Evolutionary conservation across 1,140 invertebrate species (phyloP), one percentile per base, ranked within the genome.

Genomic region (Popillia japonica): DNA sequence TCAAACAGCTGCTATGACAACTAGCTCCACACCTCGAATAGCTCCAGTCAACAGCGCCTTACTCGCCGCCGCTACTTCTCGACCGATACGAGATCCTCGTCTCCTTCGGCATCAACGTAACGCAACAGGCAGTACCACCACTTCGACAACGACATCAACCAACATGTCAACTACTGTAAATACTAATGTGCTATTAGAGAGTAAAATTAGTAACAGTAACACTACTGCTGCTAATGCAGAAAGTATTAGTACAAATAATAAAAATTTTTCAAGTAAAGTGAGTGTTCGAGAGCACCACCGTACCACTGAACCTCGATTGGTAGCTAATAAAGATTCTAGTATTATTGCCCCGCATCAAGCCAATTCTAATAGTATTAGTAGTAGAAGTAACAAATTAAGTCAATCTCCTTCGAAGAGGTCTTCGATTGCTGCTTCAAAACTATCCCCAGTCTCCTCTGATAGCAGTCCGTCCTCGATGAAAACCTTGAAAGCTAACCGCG

Each of bases 31-130:
- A 61, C 72, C 78, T 3, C 89, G 90, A 80, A 93, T 93, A 77
- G 89, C 92, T 73, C 92, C 93, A 27, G 92, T 91, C 8, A 93
- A 90, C 85, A 89, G 89, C 23, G 89, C 90, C 17, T 85, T 92
- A 59, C 85, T 91, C 2, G 89, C 87, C 11, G 87, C 89, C 0
- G 88, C 88, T 10, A 87, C 88, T 7, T 78, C 80, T 10, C 76
- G 78, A 59, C 79, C 80, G 34, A 85, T 87, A 3, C 87, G 92
- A 10, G 92, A 92, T 88, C 91, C 92, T 10, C 89, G 91, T 40
- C 82, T 92, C 44, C 85, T 91, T 77, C 85, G 87, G 3, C 87
- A 90, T 84, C 84, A 89, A 86, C 82, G 78, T 14, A 80, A 75
- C 34, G 10, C 17, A 3, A 73, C 22, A 9, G 23, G 34, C 44